A percentile compares a stretch with the other conserved stretches of the same genome.
Conservation (phyloP, 2,888 invertebrate species). For the Trichacis sp. region DNA sequence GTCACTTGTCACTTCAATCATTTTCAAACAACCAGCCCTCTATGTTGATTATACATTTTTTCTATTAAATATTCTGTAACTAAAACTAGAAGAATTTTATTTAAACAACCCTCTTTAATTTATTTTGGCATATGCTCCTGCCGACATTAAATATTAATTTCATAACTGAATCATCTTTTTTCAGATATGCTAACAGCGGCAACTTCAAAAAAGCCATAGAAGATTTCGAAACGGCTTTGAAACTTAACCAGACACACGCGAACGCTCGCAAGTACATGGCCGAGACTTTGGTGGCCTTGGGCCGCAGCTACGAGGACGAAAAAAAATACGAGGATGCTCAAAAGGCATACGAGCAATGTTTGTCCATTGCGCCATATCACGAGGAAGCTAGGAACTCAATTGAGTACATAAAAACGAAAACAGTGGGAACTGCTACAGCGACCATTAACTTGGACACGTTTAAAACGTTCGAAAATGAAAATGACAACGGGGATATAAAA, state of each 20-base stretch:
- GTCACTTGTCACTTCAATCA: too few species aligned
- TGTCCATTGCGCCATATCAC: conserved; percentile 86
- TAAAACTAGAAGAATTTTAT: too few species aligned
- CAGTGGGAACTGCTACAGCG: conserved; percentile 24
- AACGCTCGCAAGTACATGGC: conserved; percentile 95
- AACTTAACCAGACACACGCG: conserved; percentile 88
- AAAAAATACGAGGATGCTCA: conserved; percentile 87
- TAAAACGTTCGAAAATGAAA: conserved; percentile 62
- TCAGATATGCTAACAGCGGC: conserved; percentile 88
- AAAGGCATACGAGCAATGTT: conserved; percentile 86
- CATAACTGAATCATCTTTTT: background rate
- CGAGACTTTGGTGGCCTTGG: conserved; percentile 90
- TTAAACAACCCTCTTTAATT: too few species aligned
- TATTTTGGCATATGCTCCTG: background rate
- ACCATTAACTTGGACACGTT: conserved; percentile 58
- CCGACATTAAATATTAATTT: conserved; percentile 5
- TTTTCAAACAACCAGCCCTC: too few species aligned
- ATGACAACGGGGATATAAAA: conserved; percentile 59
- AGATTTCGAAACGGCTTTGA: conserved; percentile 92
- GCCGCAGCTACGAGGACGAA: conserved; percentile 89
- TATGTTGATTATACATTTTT: too few species aligned
- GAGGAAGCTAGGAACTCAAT: conserved; percentile 88
- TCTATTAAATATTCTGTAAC: too few species aligned
- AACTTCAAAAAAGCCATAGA: conserved; percentile 94
- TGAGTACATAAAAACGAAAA: conserved; percentile 82